These are phyloP conservation scores for Oophaga sylvatica DNA, from an alignment of 2,797 vertebrate species.

Conservation along the genomic window DNA sequence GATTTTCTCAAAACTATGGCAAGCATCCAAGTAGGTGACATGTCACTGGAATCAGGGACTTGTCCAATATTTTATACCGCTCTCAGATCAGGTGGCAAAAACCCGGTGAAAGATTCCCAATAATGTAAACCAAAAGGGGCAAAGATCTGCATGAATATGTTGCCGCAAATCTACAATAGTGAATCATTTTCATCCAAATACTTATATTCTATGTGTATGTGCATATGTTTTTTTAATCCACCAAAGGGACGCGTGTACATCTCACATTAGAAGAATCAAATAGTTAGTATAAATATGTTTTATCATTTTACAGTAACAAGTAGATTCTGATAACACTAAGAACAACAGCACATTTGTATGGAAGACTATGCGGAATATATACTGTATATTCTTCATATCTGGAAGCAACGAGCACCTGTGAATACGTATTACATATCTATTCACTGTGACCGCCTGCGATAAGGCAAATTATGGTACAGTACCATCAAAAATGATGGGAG, in stretches of 20 bases:
- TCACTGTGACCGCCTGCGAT: constrained; percentile 36
- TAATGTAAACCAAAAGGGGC: too few relatives aligned
- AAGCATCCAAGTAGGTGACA: too few relatives aligned
- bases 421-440: constrained; percentile 42
- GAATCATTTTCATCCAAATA: background rate
- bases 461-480: constrained; percentile 58
- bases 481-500: constrained; percentile 42
- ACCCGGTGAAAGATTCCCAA: too few relatives aligned
- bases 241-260: background rate
- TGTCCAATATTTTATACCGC: too few relatives aligned
- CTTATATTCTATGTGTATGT: background rate
- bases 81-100: too few relatives aligned
- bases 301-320: background rate
- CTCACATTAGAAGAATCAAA: background rate
- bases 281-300: background rate
- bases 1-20: too few relatives aligned
- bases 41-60: too few relatives aligned
- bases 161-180: background rate
- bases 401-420: background rate
- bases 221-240: background rate
- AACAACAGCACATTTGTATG: constrained; percentile 6
- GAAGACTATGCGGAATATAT: constrained; percentile 43
- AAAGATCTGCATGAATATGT: background rate
- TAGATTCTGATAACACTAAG: background rate
- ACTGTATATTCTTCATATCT: constrained; percentile 28